A percentile compares a stretch with the other conserved stretches of the same genome.
Evolutionary conservation across 2,797 vertebrate genomes (phyloP).

Genomic region (Ctenosaura bakeri): DNA sequence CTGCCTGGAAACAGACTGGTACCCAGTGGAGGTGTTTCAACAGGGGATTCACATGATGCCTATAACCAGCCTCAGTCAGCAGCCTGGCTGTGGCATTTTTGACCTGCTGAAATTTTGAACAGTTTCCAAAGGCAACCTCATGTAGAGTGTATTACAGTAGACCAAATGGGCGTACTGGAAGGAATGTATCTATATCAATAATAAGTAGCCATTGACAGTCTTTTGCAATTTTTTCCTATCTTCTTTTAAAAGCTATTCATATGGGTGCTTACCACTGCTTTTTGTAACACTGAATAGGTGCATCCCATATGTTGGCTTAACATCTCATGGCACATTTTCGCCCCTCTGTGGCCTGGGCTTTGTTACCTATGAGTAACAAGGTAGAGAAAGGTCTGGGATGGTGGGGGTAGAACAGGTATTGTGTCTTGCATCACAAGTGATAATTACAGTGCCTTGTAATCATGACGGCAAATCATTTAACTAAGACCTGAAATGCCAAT

Average conservation of each 20-base stretch:
- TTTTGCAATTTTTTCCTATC: background rate
- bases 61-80: no score
- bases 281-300: background rate
- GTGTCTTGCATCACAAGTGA: background rate
- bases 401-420: no score
- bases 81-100: no score
- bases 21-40: no score
- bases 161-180: background rate
- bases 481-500: background rate
- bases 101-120: no score
- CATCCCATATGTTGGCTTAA: background rate
- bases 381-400: background rate
- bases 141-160: no score
- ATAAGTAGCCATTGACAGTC: background rate
- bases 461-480: conserved; percentile 18
- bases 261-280: background rate
- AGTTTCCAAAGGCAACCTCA: no score
- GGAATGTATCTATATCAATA: background rate
- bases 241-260: background rate
- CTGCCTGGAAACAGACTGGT: no score
- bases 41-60: no score
- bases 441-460: conserved; percentile 25
- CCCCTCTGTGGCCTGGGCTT: background rate
- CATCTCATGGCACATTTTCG: background rate
- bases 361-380: background rate